Evolutionary conservation across 2,797 vertebrate genomes (phyloP).

Genomic region (Psittacula echo): DNA sequence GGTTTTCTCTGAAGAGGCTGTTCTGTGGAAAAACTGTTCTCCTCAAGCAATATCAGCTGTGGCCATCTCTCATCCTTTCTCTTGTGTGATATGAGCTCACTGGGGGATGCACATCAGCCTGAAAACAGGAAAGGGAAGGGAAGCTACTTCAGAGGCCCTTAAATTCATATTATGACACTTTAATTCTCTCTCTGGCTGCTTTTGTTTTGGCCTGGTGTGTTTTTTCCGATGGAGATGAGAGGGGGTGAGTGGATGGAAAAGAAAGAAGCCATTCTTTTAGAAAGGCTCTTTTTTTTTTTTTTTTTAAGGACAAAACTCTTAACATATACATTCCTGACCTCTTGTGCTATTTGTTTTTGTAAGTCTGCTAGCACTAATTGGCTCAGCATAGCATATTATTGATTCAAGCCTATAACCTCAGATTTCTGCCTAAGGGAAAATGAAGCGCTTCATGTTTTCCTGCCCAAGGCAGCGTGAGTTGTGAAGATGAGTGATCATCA

Average conservation of each 20-base stretch:
- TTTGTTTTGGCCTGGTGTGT: conserved; percentile 28
- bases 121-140: conserved; percentile 64
- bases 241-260: neutral
- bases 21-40: neutral
- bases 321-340: conserved; percentile 22
- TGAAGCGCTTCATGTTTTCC: neutral
- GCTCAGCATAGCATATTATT: neutral
- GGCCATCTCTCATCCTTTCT: conserved; percentile 15
- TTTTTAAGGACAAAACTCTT: neutral
- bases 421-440: neutral
- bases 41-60: neutral
- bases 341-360: conserved; percentile 9
- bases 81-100: neutral
- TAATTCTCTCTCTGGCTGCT: conserved; percentile 52
- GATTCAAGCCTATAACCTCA: conserved; percentile 1
- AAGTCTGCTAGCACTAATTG: conserved; percentile 1
- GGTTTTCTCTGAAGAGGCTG: neutral
- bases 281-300: neutral
- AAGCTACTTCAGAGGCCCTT: conserved; percentile 59
- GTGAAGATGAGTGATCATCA: fast-evolving
- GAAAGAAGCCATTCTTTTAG: neutral
- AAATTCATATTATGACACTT: conserved; percentile 47
- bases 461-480: neutral
- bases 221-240: conserved; percentile 39
- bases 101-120: conserved; percentile 6